Base-by-base conservation (phyloP, 2,113 vertebrate genomes). In the Sprattus sprattus region DNA sequence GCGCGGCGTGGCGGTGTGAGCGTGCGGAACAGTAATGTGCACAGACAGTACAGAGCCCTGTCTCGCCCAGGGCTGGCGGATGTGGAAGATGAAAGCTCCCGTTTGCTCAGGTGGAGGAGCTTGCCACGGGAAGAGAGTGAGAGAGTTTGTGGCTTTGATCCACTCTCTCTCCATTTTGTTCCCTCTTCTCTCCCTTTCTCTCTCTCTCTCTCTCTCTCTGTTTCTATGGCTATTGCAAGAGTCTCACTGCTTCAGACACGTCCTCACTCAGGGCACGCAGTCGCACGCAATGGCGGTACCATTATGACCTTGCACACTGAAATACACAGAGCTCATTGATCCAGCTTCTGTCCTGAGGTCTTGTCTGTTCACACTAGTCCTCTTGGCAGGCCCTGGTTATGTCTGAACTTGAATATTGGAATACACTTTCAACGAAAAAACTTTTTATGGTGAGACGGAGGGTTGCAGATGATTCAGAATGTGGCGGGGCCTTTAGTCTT, bases 31-130 rank as follows among this genome's bases (percentile, higher is more conserved):
- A 83, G 81, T 90, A 90, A 89, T 90, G 85, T 64, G 52, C 82
- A 64, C 78, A 88, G 84, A 87, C 84, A 82, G 86, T 54, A 80
- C 52, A 71, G 81, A 84, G 57, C 49, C 84, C 87, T 78, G 47
- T 54, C 84, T 83, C 60, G 16, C 87, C 83, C 87, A 80, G 86
- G 85, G 86, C 85, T 22, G 64, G 84, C 25, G 87, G 81, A 85
- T 87, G 82, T 44, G 88, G 86, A 87, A 90, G 88, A 90, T 90
- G 88, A 90, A 90, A 90, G 88, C 50, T 7, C 49, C 25, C 88
- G 83, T 88, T 88, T 88, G 87, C 87, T 90, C 87, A 90, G 86
- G 85, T 88, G 84, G 84, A 78, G 90, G 64, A 86, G 87, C 87
- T 81, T 49, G 83, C 85, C 84, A 86, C 87, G 60, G 84, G 75